A percentile compares a stretch with the other conserved stretches of the same genome.
Evolutionary conservation across 2,797 vertebrate species (phyloP).

Genomic region (Dryobates pubescens): DNA sequence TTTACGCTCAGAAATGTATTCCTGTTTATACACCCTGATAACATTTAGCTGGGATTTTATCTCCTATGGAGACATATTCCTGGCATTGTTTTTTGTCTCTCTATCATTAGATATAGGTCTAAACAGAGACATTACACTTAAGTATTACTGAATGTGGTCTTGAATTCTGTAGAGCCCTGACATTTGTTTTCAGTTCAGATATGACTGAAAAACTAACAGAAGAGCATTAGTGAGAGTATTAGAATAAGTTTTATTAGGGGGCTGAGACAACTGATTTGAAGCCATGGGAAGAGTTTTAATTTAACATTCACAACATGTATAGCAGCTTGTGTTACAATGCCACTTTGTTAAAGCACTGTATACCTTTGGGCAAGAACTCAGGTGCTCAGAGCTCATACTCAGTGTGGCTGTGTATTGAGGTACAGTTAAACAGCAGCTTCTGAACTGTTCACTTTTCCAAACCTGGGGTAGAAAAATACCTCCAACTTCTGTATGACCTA

Average conservation of each 20-base stretch:
- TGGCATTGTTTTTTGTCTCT: not conserved
- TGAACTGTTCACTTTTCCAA: not conserved
- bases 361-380: not conserved
- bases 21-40: not conserved
- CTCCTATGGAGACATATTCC: rapidly evolving
- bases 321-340: not conserved
- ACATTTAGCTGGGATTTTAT: not conserved
- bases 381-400: not conserved
- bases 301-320: not conserved
- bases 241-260: not conserved
- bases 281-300: not conserved
- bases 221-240: not conserved
- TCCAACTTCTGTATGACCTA: not conserved
- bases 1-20: not conserved
- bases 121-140: not conserved
- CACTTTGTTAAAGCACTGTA: not conserved
- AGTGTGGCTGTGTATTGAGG: not conserved
- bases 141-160: not conserved
- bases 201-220: not conserved
- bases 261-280: not conserved
- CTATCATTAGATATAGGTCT: not conserved
- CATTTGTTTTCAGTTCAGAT: not conserved
- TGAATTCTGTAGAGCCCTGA: not conserved
- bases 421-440: not conserved
- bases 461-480: not conserved